Evolutionary conservation across 2,113 vertebrate species (phyloP).

Genomic region (Hypanus sabinus): DNA sequence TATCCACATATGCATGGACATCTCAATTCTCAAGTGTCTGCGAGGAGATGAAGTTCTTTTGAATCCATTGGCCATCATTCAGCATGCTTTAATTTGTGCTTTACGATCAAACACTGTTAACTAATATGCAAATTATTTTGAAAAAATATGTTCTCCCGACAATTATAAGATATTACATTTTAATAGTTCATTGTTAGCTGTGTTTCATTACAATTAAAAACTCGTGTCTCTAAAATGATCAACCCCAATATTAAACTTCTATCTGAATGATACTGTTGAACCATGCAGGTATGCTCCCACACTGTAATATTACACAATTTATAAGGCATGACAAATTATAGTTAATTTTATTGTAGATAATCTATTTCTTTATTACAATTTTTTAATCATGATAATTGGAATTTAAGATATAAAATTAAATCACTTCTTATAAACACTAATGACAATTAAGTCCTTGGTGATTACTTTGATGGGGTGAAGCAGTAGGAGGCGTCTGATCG

Average conservation of each 20-base stretch:
- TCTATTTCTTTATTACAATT: background rate
- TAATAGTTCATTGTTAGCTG: background rate
- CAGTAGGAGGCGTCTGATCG: background rate
- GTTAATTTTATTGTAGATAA: background rate
- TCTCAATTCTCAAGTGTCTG: no score
- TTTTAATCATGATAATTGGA: background rate
- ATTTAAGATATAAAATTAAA: slow-evolving; percentile 9
- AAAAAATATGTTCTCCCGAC: background rate
- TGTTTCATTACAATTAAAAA: background rate
- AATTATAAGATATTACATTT: background rate
- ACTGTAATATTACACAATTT: background rate
- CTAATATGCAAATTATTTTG: background rate
- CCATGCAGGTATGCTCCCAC: background rate
- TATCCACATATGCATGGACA: no score
- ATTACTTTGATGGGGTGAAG: background rate
- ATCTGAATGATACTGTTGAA: background rate
- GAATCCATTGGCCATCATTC: no score
- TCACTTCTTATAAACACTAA: background rate
- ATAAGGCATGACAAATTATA: background rate
- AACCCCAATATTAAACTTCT: background rate
- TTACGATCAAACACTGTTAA: no score
- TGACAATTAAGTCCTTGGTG: background rate
- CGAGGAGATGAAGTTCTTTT: no score
- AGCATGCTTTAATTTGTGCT: no score
- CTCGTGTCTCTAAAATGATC: background rate